Percentiles rank a stretch among this genome's conserved stretches.
These are phyloP conservation scores for Keiferia lycopersicella DNA, from an alignment of 2,888 invertebrate species.

Conservation along the genomic window DNA sequence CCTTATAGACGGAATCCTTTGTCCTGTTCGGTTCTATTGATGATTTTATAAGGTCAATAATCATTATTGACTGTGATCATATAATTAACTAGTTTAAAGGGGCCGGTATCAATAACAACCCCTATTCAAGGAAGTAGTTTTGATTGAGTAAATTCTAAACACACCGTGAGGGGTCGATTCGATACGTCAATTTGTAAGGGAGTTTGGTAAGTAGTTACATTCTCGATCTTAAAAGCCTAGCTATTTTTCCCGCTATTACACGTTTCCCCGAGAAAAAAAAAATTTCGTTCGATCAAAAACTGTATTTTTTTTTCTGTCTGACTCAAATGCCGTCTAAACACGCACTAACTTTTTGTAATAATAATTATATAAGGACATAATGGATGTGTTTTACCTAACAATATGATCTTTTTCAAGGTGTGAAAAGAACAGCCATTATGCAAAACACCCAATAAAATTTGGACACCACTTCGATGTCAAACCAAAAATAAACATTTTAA, in stretches of 20 bases:
- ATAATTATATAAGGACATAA: too few species aligned
- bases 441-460: slow-evolving; percentile 31
- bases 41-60: slow-evolving; percentile 79
- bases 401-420: slow-evolving; percentile 2
- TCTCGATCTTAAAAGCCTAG: too few species aligned
- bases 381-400: slow-evolving; percentile 7
- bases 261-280: too few species aligned
- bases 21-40: slow-evolving; percentile 72
- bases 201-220: background rate
- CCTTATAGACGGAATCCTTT: slow-evolving; percentile 63
- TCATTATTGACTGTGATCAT: slow-evolving; percentile 73
- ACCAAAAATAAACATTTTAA: slow-evolving; percentile 35
- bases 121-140: slow-evolving; percentile 31
- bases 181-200: slow-evolving; percentile 7
- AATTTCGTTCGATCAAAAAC: too few species aligned
- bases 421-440: slow-evolving; percentile 29
- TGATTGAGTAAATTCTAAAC: slow-evolving; percentile 16
- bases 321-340: too few species aligned
- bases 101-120: slow-evolving; percentile 39
- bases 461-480: slow-evolving; percentile 30
- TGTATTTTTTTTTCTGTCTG: too few species aligned
- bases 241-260: too few species aligned
- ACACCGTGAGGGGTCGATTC: background rate
- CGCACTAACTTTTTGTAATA: too few species aligned
- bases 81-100: slow-evolving; percentile 73